A percentile compares a stretch with the other conserved stretches of the same genome.
Conservation (phyloP, 1,140 invertebrate species). For the Drosophila kohkoa region DNA sequence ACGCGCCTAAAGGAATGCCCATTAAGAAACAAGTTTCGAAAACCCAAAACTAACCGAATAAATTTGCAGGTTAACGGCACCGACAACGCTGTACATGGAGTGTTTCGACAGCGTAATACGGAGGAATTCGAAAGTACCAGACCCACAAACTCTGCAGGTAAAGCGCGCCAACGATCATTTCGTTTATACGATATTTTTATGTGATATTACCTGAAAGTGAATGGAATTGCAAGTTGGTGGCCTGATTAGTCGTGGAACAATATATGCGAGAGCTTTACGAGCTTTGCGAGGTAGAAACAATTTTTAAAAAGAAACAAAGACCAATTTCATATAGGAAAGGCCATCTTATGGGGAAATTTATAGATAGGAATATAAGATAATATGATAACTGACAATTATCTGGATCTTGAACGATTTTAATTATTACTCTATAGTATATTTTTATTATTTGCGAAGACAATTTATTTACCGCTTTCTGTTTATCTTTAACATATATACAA, state of each 20-base stretch:
- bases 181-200: conserved; percentile 18
- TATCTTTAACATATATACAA: not conserved
- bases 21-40: conserved; percentile 28
- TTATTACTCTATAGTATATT: too few relatives aligned
- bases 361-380: not conserved
- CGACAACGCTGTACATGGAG: conserved; percentile 73
- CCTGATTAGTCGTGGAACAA: not conserved
- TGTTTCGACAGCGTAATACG: conserved; percentile 75
- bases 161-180: conserved; percentile 27
- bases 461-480: too few relatives aligned
- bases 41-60: conserved; percentile 47
- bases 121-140: conserved; percentile 74
- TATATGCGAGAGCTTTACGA: too few relatives aligned
- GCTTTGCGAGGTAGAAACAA: not conserved
- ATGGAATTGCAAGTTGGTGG: conserved; percentile 31
- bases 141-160: conserved; percentile 63
- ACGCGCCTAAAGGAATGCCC: conserved; percentile 1
- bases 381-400: too few relatives aligned
- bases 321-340: not conserved
- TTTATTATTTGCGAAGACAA: too few relatives aligned
- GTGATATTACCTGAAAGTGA: conserved; percentile 33
- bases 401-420: too few relatives aligned
- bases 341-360: not conserved
- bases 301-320: not conserved
- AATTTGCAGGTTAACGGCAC: conserved; percentile 73